phyloP scores from a whole-genome alignment of 2,888 invertebrate species.

The Tenthredo livida region DNA sequence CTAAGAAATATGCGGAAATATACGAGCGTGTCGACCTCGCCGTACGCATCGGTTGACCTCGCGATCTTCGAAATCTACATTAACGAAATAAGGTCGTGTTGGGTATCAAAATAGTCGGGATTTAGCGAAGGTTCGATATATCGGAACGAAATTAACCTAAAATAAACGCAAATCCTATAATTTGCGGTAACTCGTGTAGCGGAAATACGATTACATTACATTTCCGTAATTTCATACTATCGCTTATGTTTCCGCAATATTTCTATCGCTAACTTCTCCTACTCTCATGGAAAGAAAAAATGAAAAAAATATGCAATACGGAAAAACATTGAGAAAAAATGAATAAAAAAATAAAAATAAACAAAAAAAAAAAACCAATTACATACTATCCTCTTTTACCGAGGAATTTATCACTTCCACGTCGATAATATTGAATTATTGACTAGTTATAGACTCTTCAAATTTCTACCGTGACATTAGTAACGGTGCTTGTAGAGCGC shows the following conservation, averaged over 20 bases:
- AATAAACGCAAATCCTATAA: background rate
- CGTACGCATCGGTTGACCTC: conserved; percentile 50
- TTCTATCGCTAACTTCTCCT: background rate
- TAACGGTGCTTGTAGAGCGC: conserved; percentile 32
- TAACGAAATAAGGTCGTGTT: conserved; percentile 26
- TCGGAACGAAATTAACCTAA: background rate
- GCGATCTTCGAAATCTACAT: conserved; percentile 36
- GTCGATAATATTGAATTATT: conserved; percentile 44
- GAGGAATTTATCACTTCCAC: conserved; percentile 21
- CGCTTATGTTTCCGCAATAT: background rate
- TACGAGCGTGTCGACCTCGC: conserved; percentile 42
- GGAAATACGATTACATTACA: background rate
- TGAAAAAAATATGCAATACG: background rate
- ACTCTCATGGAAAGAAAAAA: background rate
- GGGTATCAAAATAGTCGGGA: conserved; percentile 39
- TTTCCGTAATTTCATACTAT: conserved; percentile 2
- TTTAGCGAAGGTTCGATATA: background rate
- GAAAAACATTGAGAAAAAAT: background rate
- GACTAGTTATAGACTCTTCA: conserved; percentile 17
- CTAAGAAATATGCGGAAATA: conserved; percentile 39
- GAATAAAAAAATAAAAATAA: background rate
- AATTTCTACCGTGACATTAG: conserved; percentile 4
- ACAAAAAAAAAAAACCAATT: background rate
- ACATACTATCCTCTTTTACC: background rate
- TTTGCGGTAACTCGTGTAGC: background rate